phyloP scores from a whole-genome alignment of 2,797 vertebrate genomes.

The Loriculus beryllinus region DNA sequence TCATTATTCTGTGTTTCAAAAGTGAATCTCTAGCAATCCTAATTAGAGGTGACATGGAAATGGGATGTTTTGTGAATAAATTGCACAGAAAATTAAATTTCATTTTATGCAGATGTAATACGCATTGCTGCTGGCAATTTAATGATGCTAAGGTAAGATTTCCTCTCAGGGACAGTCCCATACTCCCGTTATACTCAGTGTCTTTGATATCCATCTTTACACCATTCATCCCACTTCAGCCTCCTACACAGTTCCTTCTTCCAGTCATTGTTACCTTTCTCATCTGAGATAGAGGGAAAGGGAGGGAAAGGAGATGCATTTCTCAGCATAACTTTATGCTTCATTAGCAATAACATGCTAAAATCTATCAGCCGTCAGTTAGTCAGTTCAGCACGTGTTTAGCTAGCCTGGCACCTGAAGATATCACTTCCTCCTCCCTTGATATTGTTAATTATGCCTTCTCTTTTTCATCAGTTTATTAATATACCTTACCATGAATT shows the following conservation, averaged over 20 bases:
- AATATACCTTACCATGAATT: background rate
- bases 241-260: background rate
- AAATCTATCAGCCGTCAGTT: background rate
- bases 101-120: background rate
- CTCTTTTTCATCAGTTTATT: background rate
- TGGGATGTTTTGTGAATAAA: background rate
- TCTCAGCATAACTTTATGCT: background rate
- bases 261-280: background rate
- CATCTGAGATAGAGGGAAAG: background rate
- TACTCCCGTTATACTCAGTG: background rate
- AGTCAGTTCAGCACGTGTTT: background rate
- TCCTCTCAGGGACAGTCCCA: background rate
- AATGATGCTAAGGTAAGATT: background rate
- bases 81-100: constrained; percentile 5
- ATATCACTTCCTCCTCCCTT: background rate
- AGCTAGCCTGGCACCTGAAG: background rate
- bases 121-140: background rate
- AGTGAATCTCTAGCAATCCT: background rate
- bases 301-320: background rate
- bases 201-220: background rate
- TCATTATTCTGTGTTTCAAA: background rate
- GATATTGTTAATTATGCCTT: background rate
- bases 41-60: constrained; percentile 22
- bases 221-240: background rate
- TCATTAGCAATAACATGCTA: background rate